Evolutionary conservation across 2,113 vertebrate genomes (phyloP), one percentile per base, ranked within the genome.

Genomic region (Callocephalon fimbriatum): DNA sequence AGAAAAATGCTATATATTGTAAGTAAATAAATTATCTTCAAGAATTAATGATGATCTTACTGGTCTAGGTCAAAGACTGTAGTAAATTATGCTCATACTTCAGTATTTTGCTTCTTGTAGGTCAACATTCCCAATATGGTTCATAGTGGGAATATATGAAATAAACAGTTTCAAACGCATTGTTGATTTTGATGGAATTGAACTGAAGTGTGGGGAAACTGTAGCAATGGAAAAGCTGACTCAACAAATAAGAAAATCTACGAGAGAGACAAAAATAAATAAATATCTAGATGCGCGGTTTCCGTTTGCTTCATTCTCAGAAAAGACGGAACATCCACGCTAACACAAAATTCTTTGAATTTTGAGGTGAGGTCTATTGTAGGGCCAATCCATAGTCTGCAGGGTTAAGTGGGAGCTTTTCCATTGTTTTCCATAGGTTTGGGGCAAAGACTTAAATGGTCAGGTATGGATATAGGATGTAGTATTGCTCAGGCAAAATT

Each of bases 211-310:
- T 61, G 27, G 11, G 17, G 68, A 78, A 92, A 78, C 7, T 15
- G 32, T 32, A 86, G 38, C 12, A 83, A 81, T 75, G 72, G 94
- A 95, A 95, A 93, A 67, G 81, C 35, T 96, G 95, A 95, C 72
- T 97, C 68, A 78, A 51, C 47, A 91, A 54, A 26, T 74, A 86
- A 61, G 29, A 91, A 86, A 86, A 81, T 92, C 86, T 80, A 86
- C 37, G 61, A 81, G 78, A 73, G 11, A 93, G 56, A 65, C 76
- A 40, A 67, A 93, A 90, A 70, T 25, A 92, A 95, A 93, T n/a
- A 95, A 97, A 92, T 78, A 93, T 95, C 88, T 93, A 91, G 94
- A 96, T 91, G 51, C 45, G 65, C 38, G 56, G 44, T 95, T 97
- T 97, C 94, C 17, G 15, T 94, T 94, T 2, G 0, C 22, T 84